These are phyloP conservation scores for Idaea straminata DNA, from an alignment of 2,888 invertebrate genomes.

Conservation along the genomic window DNA sequence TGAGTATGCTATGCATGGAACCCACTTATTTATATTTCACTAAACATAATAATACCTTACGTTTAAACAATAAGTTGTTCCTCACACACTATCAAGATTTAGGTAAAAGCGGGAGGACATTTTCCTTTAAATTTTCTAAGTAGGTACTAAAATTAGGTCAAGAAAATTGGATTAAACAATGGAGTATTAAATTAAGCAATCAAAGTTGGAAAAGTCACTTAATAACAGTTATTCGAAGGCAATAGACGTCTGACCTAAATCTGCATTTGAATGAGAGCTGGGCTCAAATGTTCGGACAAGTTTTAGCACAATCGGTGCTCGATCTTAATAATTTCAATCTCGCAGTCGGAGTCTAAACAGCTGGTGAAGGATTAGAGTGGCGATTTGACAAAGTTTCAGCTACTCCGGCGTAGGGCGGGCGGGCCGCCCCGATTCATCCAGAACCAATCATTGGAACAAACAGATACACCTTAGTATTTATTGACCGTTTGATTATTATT, in stretches of 20 bases:
- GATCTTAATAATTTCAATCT: slow-evolving; percentile 74
- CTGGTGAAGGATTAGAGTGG: slow-evolving; percentile 61
- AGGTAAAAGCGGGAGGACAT: neutral
- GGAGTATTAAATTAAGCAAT: slow-evolving; percentile 49
- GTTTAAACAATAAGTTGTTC: neutral
- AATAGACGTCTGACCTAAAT: slow-evolving; percentile 73
- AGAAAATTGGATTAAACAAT: slow-evolving; percentile 10
- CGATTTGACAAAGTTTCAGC: slow-evolving; percentile 65
- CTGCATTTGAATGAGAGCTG: slow-evolving; percentile 68
- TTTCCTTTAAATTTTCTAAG: neutral
- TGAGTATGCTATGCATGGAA: neutral
- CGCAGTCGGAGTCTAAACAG: slow-evolving; percentile 65
- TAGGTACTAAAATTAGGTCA: slow-evolving; percentile 5
- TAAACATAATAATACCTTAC: no score
- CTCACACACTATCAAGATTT: neutral
- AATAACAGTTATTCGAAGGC: slow-evolving; percentile 66
- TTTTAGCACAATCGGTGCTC: slow-evolving; percentile 66
- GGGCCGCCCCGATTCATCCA: neutral
- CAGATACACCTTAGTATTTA: neutral
- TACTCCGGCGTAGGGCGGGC: slow-evolving; percentile 21
- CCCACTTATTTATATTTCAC: neutral
- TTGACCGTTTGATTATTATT: no score
- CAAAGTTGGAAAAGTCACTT: slow-evolving; percentile 57
- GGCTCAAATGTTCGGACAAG: slow-evolving; percentile 59
- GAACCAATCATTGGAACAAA: slow-evolving; percentile 18